Percentiles rank a stretch among this genome's conserved stretches.
phyloP scores from a whole-genome alignment of 1,140 invertebrate genomes.

The Pentalonia nigronervosa region DNA sequence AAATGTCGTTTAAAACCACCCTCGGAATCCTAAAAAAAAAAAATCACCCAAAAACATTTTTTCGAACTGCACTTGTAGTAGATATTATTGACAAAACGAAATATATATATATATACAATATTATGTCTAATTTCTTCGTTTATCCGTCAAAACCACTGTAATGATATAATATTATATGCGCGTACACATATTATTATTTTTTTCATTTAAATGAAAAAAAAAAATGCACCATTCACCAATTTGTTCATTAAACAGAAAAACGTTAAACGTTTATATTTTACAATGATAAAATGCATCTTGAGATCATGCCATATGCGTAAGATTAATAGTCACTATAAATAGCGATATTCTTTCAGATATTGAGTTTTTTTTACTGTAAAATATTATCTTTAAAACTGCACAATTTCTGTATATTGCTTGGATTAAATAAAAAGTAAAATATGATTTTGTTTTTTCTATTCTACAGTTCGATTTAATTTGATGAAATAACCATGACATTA shows the following conservation, averaged over 20 bases:
- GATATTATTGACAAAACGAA: not conserved
- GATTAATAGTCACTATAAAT: not conserved
- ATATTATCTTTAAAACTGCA: not conserved
- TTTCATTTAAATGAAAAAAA: not conserved
- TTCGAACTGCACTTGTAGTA: not conserved
- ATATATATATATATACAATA: not conserved
- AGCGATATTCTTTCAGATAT: not conserved
- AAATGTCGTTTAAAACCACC: conserved; percentile 38
- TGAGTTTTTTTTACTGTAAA: not conserved
- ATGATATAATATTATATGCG: not conserved
- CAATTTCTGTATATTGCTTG: not conserved
- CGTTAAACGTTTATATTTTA: not conserved
- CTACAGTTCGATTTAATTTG: not conserved
- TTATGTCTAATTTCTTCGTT: not conserved
- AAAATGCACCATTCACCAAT: not conserved
- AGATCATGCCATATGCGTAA: not conserved
- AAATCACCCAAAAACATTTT: not conserved
- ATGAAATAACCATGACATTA: not conserved
- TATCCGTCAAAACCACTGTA: not conserved
- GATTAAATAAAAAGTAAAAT: not conserved
- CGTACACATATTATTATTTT: not conserved
- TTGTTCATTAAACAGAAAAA: not conserved
- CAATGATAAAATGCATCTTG: not conserved
- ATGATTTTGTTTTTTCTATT: not conserved
- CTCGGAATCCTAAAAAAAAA: not conserved